Evolutionary conservation across 2,888 invertebrate species (phyloP).

Genomic region (Rhorus exstirpatorius): DNA sequence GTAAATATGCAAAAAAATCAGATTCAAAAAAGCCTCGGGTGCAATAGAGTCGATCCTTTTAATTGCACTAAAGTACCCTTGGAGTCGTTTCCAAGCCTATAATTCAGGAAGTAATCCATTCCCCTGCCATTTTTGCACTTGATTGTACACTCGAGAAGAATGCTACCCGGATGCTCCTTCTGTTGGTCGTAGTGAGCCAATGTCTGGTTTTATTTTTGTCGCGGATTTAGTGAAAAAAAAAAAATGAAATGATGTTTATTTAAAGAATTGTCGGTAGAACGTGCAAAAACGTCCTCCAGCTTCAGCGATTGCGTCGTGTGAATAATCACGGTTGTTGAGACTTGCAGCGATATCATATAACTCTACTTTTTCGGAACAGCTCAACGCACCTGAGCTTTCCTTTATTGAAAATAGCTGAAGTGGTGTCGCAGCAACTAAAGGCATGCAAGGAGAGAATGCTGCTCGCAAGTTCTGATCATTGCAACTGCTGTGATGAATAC

Average conservation of each 20-base stretch:
- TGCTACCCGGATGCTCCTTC: slow-evolving; percentile 4
- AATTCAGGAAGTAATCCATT: not conserved
- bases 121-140: not conserved
- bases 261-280: slow-evolving; percentile 5
- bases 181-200: slow-evolving; percentile 9
- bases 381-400: not conserved
- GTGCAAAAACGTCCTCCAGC: slow-evolving; percentile 11
- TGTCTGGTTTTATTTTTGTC: slow-evolving; percentile 1
- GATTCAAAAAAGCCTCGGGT: not conserved
- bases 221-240: not conserved
- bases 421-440: slow-evolving; percentile 7
- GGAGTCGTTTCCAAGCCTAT: not conserved
- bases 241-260: slow-evolving; percentile 8
- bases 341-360: slow-evolving; percentile 11
- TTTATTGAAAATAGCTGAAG: slow-evolving; percentile 4
- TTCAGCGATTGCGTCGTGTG: not conserved
- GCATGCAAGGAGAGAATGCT: no score
- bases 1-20: not conserved
- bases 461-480: no score
- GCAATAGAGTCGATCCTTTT: not conserved
- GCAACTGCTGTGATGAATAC: no score
- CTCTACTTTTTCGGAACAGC: not conserved
- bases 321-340: not conserved
- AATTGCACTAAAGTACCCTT: not conserved
- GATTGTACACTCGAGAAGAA: not conserved